A percentile compares a stretch with the other conserved stretches of the same genome.
phyloP scores from a whole-genome alignment of 2,888 invertebrate genomes.

The Eulithis prunata region DNA sequence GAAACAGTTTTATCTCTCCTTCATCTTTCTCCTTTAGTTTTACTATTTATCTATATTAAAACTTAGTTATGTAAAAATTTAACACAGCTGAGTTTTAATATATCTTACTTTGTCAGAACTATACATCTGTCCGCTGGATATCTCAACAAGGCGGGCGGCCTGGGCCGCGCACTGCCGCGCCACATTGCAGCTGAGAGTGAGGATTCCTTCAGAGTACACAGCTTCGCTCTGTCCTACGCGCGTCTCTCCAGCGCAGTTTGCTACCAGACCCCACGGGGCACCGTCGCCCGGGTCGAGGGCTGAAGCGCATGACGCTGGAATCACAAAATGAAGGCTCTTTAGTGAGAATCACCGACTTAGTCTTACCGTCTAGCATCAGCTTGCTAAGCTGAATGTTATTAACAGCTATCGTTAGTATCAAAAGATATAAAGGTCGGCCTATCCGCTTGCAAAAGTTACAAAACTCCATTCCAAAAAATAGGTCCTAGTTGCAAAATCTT shows the following conservation, averaged over 20 bases:
- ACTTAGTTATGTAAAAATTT: no score
- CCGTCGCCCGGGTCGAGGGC: conserved; percentile 87
- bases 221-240: conserved; percentile 94
- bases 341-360: no score
- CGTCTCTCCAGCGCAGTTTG: conserved; percentile 97
- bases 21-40: no score
- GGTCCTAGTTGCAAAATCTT: no score
- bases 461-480: no score
- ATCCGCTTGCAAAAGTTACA: no score
- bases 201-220: conserved; percentile 95
- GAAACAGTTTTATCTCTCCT: no score
- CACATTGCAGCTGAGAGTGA: conserved; percentile 92
- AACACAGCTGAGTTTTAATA: background rate
- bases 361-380: no score
- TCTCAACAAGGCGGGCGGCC: conserved; percentile 90
- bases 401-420: no score
- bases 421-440: no score
- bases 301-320: conserved; percentile 91
- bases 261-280: conserved; percentile 88
- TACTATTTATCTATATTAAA: no score
- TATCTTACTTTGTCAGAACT: conserved; percentile 89
- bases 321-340: background rate
- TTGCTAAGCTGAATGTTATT: no score
- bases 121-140: conserved; percentile 93
- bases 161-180: conserved; percentile 89